phyloP scores from a whole-genome alignment of 2,113 vertebrate genomes.

The Ctenodactylus gundi region DNA sequence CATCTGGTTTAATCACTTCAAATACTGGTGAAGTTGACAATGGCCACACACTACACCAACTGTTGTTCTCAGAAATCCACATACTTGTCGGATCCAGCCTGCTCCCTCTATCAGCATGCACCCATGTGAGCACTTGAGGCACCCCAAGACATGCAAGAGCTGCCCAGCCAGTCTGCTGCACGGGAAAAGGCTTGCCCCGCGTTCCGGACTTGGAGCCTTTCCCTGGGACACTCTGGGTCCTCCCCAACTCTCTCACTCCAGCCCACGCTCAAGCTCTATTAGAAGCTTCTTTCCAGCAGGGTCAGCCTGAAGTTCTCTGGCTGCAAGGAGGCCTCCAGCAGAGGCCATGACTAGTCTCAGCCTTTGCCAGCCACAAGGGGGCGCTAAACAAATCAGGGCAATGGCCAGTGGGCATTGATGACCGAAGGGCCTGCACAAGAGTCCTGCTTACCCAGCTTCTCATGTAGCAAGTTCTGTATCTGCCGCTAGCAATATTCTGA shows the following conservation, averaged over 20 bases:
- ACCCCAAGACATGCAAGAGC: slow-evolving; percentile 84
- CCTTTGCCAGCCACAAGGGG: slow-evolving; percentile 38
- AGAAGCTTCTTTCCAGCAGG: slow-evolving; percentile 5
- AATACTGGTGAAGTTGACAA: slow-evolving; percentile 8
- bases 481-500: background rate
- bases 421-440: background rate
- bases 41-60: slow-evolving; percentile 32
- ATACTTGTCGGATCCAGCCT: slow-evolving; percentile 81
- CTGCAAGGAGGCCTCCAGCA: background rate
- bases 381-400: background rate
- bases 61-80: slow-evolving; percentile 88
- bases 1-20: slow-evolving; percentile 40
- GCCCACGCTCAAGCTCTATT: slow-evolving; percentile 33
- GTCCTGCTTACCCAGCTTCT: background rate
- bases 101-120: slow-evolving; percentile 87
- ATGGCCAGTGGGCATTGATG: background rate
- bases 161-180: slow-evolving; percentile 74
- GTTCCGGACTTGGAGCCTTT: background rate
- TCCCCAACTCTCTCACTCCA: background rate
- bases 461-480: background rate
- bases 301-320: background rate
- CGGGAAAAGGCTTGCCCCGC: background rate
- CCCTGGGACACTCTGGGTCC: background rate
- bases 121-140: slow-evolving; percentile 57
- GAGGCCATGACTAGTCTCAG: background rate